Evolutionary conservation across 2,888 invertebrate genomes (phyloP), one percentile per base, ranked within the genome.

Genomic region (Charanyca ferruginea): DNA sequence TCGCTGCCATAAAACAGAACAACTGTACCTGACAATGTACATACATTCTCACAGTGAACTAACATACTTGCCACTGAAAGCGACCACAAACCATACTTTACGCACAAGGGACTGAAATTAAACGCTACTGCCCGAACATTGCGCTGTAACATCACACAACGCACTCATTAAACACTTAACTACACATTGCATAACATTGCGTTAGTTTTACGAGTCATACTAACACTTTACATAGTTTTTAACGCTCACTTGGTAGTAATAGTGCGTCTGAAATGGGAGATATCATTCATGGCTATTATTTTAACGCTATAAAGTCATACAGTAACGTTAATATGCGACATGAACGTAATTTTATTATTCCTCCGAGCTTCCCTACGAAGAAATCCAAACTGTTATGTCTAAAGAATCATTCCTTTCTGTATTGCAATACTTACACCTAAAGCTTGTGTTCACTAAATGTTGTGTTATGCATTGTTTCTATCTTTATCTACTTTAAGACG

Each of bases 1-100:
- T 94, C 85, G 73, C 81, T 76, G 84, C 77, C 79, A 63, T 73
- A 57, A 48, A 52, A 55, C 61, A 49, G 64, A 47, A 64, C 66
- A 69, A 73, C 32, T 68, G 60, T 70, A 68, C 70, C 71, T 77
- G 71, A 69, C 66, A 45, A 74, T 76, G 67, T 80, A 72, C 73
- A 83, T 71, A 77, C 72, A 65, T 66, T 59, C 79, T 77, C 81
- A 76, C 77, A 68, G 67, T 80, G 48, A 65, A 79, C 79, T 81
- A 80, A 80, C 80, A 70, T 73, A 73, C 67, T 76, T 76, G 54
- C 64, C 69, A 66, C 65, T 72, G 54, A 73, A 71, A 62, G 52
- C 66, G 69, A 74, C 72, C 73, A 79, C 71, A 32, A 64, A 64
- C 35, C 64, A 55, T 51, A 51, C 47, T 28, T 60, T 57, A 47